Percentiles rank a stretch among this genome's conserved stretches.
These are phyloP conservation scores for Orthonevra nobilis DNA, from an alignment of 2,888 invertebrate genomes.

Conservation along the genomic window DNA sequence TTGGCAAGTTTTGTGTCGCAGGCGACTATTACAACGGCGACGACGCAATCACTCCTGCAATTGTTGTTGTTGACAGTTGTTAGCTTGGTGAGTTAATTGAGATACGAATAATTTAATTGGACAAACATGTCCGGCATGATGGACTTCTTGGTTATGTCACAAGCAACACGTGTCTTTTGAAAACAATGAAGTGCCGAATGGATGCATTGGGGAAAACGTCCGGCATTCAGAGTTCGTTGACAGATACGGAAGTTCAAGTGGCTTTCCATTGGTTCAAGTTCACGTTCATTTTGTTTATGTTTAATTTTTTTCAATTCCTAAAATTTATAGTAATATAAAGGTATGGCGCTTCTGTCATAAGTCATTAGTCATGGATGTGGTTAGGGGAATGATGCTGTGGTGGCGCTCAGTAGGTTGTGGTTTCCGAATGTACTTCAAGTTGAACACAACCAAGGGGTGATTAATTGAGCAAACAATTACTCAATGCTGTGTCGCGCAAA, in stretches of 20 bases:
- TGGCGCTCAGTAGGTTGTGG: too few species aligned
- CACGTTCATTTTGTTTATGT: neutral
- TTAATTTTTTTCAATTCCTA: too few species aligned
- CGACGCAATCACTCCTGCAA: slow-evolving; percentile 31
- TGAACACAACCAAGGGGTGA: too few species aligned
- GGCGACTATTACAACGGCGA: too few species aligned
- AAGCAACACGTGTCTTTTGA: slow-evolving; percentile 16
- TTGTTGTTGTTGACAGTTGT: slow-evolving; percentile 20
- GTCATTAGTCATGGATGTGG: too few species aligned
- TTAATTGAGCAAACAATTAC: too few species aligned
- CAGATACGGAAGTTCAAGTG: neutral
- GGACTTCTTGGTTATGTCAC: slow-evolving; percentile 7
- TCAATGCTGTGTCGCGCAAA: too few species aligned
- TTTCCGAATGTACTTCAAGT: too few species aligned
- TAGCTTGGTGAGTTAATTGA: slow-evolving; percentile 4
- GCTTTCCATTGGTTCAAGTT: slow-evolving; percentile 17
- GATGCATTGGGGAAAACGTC: slow-evolving; percentile 4
- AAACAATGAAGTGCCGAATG: neutral
- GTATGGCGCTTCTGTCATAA: too few species aligned
- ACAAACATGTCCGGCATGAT: slow-evolving; percentile 30
- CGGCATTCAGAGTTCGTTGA: slow-evolving; percentile 24
- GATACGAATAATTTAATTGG: slow-evolving; percentile 44
- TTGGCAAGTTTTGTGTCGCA: slow-evolving; percentile 45
- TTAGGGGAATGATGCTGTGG: too few species aligned
- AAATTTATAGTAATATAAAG: too few species aligned